Evolutionary conservation across 2,797 vertebrate species (phyloP), one percentile per base, ranked within the genome.

Genomic region (Hozukius guyotensis): DNA sequence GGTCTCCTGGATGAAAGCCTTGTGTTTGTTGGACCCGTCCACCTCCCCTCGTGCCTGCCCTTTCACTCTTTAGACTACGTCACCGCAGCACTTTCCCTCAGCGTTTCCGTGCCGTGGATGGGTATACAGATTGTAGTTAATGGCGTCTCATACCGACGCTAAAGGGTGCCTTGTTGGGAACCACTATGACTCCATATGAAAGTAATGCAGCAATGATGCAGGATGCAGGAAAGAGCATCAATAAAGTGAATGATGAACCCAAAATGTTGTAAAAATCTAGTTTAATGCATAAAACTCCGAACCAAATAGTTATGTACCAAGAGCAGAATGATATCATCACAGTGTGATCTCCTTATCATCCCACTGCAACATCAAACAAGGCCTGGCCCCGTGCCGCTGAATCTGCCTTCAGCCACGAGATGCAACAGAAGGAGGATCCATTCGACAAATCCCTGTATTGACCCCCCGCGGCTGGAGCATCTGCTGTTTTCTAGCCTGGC

Each of bases 401-500:
- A 82, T 85, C 87, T 82, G 93, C 91, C 93, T 90, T 82, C 79
- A 90, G 93, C 90, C 93, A 91, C 94, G 86, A 96, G 88, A 93
- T 72, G 91, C 91, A 92, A 93, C 95, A 96, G 95, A 96, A 94
- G 95, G 95, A 95, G 92, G 68, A 88, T 88, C 95, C 93, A 91
- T 90, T 93, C 74, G 86, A 95, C 94, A 94, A 94, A 94, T 94
- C 94, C 94, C 89, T 93, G 93, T 93, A 94, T 95, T 91, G 94
- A 84, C 91, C 88, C 86, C 96, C 95, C 62, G 78, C 57, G 60
- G 92, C 36, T 66, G 70, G 56, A 93, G 94, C 96, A 96, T 96
- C 96, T 96, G 96, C 94, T 96, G 93, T 94, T 92, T 91, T 95
- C 89, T 90, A 78, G 88, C 93, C 93, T 94, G 93, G 93, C 92